Percentiles rank a stretch among this genome's conserved stretches.
Evolutionary conservation across 2,113 vertebrate genomes (phyloP).

Genomic region (Ancistrus triradiatus): DNA sequence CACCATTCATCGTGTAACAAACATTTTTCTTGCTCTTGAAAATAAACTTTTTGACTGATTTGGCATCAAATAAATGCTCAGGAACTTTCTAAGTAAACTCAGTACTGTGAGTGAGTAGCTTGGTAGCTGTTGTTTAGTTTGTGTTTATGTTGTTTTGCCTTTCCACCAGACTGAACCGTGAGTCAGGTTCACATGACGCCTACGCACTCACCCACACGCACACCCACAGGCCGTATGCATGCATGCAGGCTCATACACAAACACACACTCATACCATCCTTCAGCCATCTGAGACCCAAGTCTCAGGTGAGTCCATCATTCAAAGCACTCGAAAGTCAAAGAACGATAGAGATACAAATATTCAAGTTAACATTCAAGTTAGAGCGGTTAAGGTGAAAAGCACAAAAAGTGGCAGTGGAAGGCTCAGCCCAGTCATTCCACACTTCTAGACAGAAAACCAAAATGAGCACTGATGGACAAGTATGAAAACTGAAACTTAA

Average conservation of each 20-base stretch:
- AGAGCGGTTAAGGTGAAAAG: background rate
- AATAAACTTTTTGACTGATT: background rate
- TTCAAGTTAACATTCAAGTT: too few relatives aligned
- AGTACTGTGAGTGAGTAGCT: background rate
- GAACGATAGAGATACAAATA: background rate
- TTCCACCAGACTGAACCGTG: slow-evolving; percentile 36
- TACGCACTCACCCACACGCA: slow-evolving; percentile 36
- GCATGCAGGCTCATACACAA: slow-evolving; percentile 8
- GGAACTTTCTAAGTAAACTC: background rate
- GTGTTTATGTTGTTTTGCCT: slow-evolving; percentile 39
- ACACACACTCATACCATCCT: slow-evolving; percentile 11
- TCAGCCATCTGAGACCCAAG: slow-evolving; percentile 18
- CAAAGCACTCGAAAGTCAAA: background rate
- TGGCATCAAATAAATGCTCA: slow-evolving; percentile 6
- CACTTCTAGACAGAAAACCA: background rate
- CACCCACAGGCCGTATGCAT: slow-evolving; percentile 39
- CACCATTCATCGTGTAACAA: slow-evolving; percentile 7
- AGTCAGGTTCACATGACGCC: slow-evolving; percentile 44
- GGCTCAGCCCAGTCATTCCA: too few relatives aligned
- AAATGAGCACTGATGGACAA: background rate
- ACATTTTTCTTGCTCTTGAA: background rate
- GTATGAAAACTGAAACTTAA: background rate
- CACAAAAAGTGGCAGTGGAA: background rate
- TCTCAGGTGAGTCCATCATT: slow-evolving; percentile 20
- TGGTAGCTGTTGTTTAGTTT: slow-evolving; percentile 8